Evolutionary conservation across 2,888 invertebrate species (phyloP).

Genomic region (Drosophila sordidula): DNA sequence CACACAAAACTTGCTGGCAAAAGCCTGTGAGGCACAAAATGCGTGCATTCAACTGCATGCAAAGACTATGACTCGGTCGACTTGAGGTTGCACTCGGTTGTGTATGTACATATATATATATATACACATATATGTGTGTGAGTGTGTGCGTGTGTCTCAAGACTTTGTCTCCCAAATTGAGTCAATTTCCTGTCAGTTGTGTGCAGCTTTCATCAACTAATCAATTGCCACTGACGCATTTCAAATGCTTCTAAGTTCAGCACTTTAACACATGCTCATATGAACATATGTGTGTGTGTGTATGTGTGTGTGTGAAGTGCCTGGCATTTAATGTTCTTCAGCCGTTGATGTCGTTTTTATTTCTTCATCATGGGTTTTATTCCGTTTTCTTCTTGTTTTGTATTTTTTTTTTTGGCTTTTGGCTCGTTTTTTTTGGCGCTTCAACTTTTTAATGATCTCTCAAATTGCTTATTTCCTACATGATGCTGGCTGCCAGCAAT

Average conservation of each 20-base stretch:
- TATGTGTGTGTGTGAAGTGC: constrained; percentile 19
- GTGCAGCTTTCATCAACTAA: constrained; percentile 53
- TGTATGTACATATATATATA: background rate
- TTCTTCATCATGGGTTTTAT: constrained; percentile 56
- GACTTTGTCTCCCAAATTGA: constrained; percentile 61
- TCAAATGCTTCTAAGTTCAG: constrained; percentile 18
- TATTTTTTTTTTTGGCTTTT: constrained; percentile 6
- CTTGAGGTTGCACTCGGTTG: constrained; percentile 17
- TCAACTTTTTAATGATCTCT: constrained; percentile 79
- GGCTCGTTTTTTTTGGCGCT: constrained; percentile 52
- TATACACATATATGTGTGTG: constrained; percentile 4
- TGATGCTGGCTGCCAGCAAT: constrained; percentile 69
- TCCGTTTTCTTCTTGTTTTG: constrained; percentile 7
- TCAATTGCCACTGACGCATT: constrained; percentile 49
- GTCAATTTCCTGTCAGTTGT: constrained; percentile 64
- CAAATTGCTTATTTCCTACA: constrained; percentile 80
- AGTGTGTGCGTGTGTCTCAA: constrained; percentile 17
- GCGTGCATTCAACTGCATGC: constrained; percentile 71
- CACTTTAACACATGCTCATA: constrained; percentile 30
- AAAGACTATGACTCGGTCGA: constrained; percentile 22
- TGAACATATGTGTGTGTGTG: background rate
- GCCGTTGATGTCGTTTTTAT: constrained; percentile 72
- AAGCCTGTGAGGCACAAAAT: constrained; percentile 61
- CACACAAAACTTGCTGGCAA: constrained; percentile 44
- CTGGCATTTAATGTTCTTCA: constrained; percentile 65